A percentile compares a stretch with the other conserved stretches of the same genome.
phyloP scores from a whole-genome alignment of 2,113 vertebrate species.

The Cygnus atratus region DNA sequence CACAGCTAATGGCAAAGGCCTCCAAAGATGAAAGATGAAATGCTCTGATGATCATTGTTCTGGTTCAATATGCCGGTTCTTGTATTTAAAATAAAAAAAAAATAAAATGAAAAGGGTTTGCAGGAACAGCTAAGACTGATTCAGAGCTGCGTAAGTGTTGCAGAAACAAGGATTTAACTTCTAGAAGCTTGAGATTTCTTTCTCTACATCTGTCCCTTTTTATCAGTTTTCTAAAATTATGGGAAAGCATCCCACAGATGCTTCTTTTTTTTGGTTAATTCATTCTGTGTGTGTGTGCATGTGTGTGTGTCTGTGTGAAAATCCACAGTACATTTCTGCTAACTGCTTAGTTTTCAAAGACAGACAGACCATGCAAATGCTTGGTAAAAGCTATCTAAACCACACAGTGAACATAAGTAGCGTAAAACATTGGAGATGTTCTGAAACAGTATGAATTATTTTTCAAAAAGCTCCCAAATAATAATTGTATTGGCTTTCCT shows the following conservation, averaged over 20 bases:
- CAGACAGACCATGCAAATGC: not conserved
- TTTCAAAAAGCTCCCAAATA: not conserved
- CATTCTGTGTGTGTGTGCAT: not conserved
- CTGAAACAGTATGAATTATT: not conserved
- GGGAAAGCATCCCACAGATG: not conserved
- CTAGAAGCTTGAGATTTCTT: not conserved
- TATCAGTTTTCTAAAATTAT: not conserved
- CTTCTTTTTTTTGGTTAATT: not conserved
- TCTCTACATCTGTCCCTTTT: not conserved
- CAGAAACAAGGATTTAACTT: slow-evolving; percentile 40
- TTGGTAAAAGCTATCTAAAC: not conserved
- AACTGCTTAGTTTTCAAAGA: not conserved
- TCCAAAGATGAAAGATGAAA: not conserved
- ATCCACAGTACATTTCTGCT: not conserved
- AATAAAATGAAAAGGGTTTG: not conserved
- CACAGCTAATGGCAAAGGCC: not conserved
- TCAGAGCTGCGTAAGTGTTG: not conserved
- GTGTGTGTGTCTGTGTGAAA: not conserved
- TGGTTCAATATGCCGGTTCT: not conserved
- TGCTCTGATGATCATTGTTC: not conserved
- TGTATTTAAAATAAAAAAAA: not conserved
- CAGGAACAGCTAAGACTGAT: slow-evolving; percentile 3
- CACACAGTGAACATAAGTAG: not conserved
- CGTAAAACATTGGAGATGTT: not conserved
- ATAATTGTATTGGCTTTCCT: not conserved